These are phyloP conservation scores for Gobio occitaniae DNA, from an alignment of 2,797 vertebrate genomes.

Conservation along the genomic window DNA sequence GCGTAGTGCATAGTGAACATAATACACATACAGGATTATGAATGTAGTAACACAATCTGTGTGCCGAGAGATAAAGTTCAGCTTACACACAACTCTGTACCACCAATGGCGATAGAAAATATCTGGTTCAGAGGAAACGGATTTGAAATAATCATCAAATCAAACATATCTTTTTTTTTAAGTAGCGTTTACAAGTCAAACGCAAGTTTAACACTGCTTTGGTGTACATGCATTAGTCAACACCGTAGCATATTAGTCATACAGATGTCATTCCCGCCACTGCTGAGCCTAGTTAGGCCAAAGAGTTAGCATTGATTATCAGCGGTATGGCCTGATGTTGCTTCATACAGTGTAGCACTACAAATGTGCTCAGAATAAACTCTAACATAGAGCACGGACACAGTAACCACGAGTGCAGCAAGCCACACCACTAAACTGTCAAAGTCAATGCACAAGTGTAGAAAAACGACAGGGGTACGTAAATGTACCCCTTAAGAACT, in stretches of 20 bases:
- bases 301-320: conserved; percentile 45
- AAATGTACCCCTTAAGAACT: conserved; percentile 41
- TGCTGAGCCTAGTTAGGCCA: conserved; percentile 16
- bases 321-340: conserved; percentile 60
- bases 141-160: conserved; percentile 27
- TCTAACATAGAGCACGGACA: conserved; percentile 99
- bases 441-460: conserved; percentile 60
- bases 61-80: conserved; percentile 19
- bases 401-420: conserved; percentile 76
- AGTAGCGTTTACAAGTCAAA: conserved; percentile 26
- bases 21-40: not conserved
- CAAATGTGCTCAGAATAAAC: conserved; percentile 90
- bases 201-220: conserved; percentile 52
- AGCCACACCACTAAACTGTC: conserved; percentile 71
- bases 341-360: conserved; percentile 80
- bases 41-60: conserved; percentile 13
- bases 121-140: not conserved
- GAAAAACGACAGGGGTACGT: conserved; percentile 29
- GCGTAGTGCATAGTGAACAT: conserved; percentile 36
- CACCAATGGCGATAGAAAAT: conserved; percentile 23
- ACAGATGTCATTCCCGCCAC: conserved; percentile 26
- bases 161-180: not conserved
- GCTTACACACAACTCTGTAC: conserved; percentile 20
- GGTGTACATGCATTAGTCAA: conserved; percentile 48
- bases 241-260: conserved; percentile 35